Percentiles rank a stretch among this genome's conserved stretches.
phyloP scores from a whole-genome alignment of 2,888 invertebrate genomes.

The Lasioglossum pauxillum region DNA sequence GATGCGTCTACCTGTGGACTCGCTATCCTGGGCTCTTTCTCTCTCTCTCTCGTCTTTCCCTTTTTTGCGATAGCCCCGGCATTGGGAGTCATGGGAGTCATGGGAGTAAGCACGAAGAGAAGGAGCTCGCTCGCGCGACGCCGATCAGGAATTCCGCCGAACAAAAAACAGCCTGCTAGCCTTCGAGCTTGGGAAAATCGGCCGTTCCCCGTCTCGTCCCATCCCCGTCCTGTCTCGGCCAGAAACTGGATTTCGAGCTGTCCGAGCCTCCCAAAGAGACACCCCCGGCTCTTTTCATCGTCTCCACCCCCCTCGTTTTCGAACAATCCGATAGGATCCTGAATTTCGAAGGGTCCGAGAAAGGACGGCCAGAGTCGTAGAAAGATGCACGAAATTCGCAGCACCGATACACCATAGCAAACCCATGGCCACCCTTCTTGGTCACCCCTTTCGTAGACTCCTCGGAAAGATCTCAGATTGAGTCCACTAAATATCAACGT shows the following conservation, averaged over 20 bases:
- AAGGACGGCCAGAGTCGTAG: not conserved
- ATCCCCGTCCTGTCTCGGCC: not conserved
- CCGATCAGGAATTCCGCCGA: conserved; percentile 24
- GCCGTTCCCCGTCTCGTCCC: conserved; percentile 4
- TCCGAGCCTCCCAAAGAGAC: not conserved
- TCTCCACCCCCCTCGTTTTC: not conserved
- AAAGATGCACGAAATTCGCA: not conserved
- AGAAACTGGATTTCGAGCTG: conserved; percentile 49
- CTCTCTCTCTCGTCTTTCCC: conserved; percentile 8
- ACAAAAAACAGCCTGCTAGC: conserved; percentile 31
- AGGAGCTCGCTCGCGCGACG: not conserved
- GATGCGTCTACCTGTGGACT: conserved; percentile 58
- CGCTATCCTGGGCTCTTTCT: not conserved
- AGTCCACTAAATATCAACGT: too few relatives aligned
- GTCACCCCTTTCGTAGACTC: not conserved
- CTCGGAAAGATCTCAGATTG: not conserved
- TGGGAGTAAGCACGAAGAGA: conserved; percentile 19
- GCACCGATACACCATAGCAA: not conserved
- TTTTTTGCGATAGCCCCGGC: conserved; percentile 34
- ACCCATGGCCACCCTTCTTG: too few relatives aligned
- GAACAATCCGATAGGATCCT: not conserved
- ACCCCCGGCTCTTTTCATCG: conserved; percentile 6
- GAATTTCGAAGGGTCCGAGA: not conserved
- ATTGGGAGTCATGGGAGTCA: conserved; percentile 18
- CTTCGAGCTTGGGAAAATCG: conserved; percentile 47